These are phyloP conservation scores for Phenganax marumi DNA, from an alignment of 92 coral and sea anemone genomes.

Conservation along the genomic window DNA sequence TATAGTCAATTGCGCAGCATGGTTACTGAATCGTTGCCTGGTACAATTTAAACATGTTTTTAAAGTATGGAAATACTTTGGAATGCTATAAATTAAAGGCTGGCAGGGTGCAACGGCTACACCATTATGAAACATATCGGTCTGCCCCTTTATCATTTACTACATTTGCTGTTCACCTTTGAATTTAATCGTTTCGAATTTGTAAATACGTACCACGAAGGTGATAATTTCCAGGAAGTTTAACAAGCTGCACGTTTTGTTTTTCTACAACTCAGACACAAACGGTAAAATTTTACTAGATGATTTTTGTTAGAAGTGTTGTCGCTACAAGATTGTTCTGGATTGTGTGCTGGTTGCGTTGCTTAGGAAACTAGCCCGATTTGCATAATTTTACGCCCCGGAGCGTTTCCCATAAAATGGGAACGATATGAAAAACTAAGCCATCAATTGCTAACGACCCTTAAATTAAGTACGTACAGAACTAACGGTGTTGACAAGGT, in stretches of 20 bases:
- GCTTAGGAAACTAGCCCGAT: neutral
- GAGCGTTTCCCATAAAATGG: neutral
- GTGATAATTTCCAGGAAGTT: neutral
- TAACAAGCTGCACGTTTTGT: neutral
- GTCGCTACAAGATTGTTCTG: neutral
- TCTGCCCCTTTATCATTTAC: no score
- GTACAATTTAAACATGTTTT: neutral
- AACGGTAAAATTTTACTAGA: no score
- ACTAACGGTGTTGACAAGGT: neutral
- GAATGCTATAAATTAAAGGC: neutral
- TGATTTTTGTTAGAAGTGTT: neutral
- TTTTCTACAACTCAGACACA: neutral
- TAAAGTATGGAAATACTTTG: neutral
- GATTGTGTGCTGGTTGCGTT: neutral
- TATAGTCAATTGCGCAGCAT: no score
- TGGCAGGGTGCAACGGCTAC: neutral
- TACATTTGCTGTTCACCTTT: no score
- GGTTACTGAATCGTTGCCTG: neutral
- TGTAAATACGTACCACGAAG: neutral
- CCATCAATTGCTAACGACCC: neutral
- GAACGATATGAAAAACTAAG: neutral
- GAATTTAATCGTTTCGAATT: neutral
- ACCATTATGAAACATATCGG: neutral
- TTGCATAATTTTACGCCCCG: neutral
- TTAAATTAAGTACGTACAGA: constrained; percentile 15